These are phyloP conservation scores for Polydrusus cervinus DNA, from an alignment of 2,888 invertebrate species.

Conservation along the genomic window DNA sequence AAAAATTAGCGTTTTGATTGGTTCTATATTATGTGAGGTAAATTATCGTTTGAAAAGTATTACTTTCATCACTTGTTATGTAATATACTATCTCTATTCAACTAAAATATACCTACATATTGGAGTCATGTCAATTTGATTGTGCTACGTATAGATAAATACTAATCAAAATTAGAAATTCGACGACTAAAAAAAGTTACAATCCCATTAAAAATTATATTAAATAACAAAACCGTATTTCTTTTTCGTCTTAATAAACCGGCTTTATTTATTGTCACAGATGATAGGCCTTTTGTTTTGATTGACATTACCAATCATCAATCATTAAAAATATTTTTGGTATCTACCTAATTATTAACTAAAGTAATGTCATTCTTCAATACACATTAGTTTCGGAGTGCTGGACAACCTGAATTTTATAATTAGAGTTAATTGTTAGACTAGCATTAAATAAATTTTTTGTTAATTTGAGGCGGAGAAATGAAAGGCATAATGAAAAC, in stretches of 20 bases:
- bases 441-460: neutral
- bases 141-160: too few relatives aligned
- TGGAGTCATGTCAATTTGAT: too few relatives aligned
- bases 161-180: too few relatives aligned
- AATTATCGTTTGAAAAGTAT: too few relatives aligned
- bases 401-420: neutral
- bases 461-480: neutral
- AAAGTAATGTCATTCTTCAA: constrained; percentile 37
- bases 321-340: constrained; percentile 20
- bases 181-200: too few relatives aligned
- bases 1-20: too few relatives aligned
- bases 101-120: too few relatives aligned
- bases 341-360: constrained; percentile 36
- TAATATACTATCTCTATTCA: too few relatives aligned
- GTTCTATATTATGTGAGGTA: too few relatives aligned
- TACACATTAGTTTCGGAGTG: neutral
- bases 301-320: constrained; percentile 32
- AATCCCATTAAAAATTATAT: too few relatives aligned
- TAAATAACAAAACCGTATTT: too few relatives aligned
- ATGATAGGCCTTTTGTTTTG: neutral
- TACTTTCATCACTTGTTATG: too few relatives aligned
- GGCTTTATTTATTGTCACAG: neutral
- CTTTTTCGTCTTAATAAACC: neutral
- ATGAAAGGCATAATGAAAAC: neutral
- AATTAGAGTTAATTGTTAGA: constrained; percentile 10